Conservation (phyloP, 2,888 invertebrate species). For the Dioctria rufipes region DNA sequence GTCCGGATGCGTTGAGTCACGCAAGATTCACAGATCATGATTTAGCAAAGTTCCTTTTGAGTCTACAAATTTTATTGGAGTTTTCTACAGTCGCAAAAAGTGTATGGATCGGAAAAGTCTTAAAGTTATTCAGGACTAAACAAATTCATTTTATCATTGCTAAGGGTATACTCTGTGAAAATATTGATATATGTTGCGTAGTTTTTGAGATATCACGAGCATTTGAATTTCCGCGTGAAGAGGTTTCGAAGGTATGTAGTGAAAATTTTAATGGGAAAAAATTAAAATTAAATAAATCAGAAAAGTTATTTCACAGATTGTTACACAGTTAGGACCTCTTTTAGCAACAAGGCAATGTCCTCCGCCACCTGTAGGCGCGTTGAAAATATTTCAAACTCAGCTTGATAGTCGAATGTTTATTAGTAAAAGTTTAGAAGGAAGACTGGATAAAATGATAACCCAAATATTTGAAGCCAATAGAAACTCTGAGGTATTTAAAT, state of each 20-base stretch:
- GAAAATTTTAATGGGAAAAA: background rate
- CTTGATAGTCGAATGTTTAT: conserved; percentile 42
- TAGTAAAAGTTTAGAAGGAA: conserved; percentile 67
- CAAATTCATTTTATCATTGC: conserved; percentile 69
- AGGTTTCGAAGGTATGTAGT: conserved; percentile 66
- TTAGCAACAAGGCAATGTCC: background rate
- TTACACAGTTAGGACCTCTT: conserved; percentile 1
- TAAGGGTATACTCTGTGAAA: conserved; percentile 65
- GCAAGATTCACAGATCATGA: conserved; percentile 61
- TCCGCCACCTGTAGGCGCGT: background rate
- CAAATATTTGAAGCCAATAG: conserved; percentile 52
- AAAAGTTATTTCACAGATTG: background rate
- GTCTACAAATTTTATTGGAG: conserved; percentile 66
- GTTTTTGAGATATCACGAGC: conserved; percentile 69
- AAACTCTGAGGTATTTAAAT: conserved; percentile 25
- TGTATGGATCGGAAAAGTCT: conserved; percentile 68
- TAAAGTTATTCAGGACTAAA: conserved; percentile 64
- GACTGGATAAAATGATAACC: conserved; percentile 65
- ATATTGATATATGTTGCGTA: conserved; percentile 65
- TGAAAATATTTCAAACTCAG: background rate
- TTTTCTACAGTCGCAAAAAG: conserved; percentile 68
- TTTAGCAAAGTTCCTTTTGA: conserved; percentile 66
- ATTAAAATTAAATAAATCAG: too few relatives aligned
- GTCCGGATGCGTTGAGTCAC: conserved; percentile 62
- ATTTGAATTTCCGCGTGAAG: conserved; percentile 66